Base-by-base conservation (phyloP, 2,797 vertebrate genomes). In the Oreortyx pictus region DNA sequence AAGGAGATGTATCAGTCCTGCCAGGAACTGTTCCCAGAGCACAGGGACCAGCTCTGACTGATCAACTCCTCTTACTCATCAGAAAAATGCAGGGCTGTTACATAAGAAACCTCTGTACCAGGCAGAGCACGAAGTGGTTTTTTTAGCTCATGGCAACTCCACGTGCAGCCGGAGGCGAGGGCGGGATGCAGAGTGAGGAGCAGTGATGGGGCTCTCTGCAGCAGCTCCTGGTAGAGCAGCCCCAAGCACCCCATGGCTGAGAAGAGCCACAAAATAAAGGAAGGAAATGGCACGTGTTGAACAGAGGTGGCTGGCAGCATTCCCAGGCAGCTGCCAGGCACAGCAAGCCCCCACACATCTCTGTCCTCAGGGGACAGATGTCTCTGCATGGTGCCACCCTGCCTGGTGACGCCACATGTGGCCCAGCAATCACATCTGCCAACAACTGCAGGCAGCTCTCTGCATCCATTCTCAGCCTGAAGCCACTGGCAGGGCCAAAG, bases 51-150 rank as follows among this genome's bases (percentile, higher is more conserved):
- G n/a, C n/a, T 91, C 71, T 81, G 88, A 64, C 88, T 59, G 76
- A 67, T 88, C 62, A 88, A 85, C 61, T 64, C 76, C 56, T 87
- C 88, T 90, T 66, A 90, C 65, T 93, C 89, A 85, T 56, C 89
- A 74, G 66, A 52, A 88, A 82, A 88, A 82, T 11, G 89, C 92
- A 39, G 81, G 60, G 41, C 61, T 78, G 39, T 82, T 88, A 56
- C 7, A 27, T 82, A 91, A 85, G 50, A 18, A 85, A 85, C 66
- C 72, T 73, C 89, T 60, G 56, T 27, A 62, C 39, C 59, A 12
- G 60, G 54, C 70, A 50, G 54, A 1, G 0, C 43, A 27, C 60
- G 13, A 68, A 77, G 54, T 24, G 18, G 19, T 61, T 29, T 41
- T 46, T 59, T 71, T 62, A 54, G 76, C 72, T 70, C 52, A 23